These are phyloP conservation scores for Abrostola triplasia DNA, from an alignment of 2,888 invertebrate genomes.

Conservation along the genomic window DNA sequence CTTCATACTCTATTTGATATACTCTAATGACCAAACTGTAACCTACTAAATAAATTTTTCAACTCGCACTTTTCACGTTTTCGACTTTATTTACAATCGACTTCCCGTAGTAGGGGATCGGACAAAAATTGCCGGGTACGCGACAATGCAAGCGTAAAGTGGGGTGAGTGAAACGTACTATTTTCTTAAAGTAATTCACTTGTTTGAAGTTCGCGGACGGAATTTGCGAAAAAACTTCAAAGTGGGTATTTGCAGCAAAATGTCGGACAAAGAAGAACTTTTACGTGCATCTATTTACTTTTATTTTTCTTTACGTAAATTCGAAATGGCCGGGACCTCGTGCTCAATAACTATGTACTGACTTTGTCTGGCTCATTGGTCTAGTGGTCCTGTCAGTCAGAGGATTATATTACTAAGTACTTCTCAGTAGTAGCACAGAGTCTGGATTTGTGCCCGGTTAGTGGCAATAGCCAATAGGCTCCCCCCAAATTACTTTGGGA, in stretches of 20 bases:
- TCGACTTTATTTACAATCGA: slow-evolving; percentile 8
- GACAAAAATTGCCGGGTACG: slow-evolving; percentile 57
- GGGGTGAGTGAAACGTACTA: slow-evolving; percentile 59
- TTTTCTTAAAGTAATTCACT: slow-evolving; percentile 61
- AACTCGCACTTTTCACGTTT: neutral
- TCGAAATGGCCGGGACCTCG: neutral
- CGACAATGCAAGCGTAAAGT: slow-evolving; percentile 62
- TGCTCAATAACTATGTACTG: too few relatives aligned
- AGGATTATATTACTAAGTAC: too few relatives aligned
- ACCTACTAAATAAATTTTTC: neutral
- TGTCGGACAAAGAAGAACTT: slow-evolving; percentile 17
- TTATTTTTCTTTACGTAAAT: too few relatives aligned
- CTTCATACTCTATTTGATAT: too few relatives aligned
- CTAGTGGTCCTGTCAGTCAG: too few relatives aligned
- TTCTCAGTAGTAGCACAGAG: too few relatives aligned
- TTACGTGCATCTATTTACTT: slow-evolving; percentile 15
- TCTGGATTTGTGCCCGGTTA: too few relatives aligned
- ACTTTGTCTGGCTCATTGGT: too few relatives aligned
- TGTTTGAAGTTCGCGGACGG: slow-evolving; percentile 51
- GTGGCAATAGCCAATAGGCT: too few relatives aligned
- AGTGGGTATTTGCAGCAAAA: slow-evolving; percentile 29
- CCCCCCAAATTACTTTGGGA: too few relatives aligned
- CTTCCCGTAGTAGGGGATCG: slow-evolving; percentile 40
- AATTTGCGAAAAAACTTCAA: slow-evolving; percentile 49
- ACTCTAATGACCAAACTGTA: too few relatives aligned